Percentiles rank a stretch among this genome's conserved stretches.
These are phyloP conservation scores for Sparus aurata DNA, from an alignment of 2,797 vertebrate species.

Conservation along the genomic window DNA sequence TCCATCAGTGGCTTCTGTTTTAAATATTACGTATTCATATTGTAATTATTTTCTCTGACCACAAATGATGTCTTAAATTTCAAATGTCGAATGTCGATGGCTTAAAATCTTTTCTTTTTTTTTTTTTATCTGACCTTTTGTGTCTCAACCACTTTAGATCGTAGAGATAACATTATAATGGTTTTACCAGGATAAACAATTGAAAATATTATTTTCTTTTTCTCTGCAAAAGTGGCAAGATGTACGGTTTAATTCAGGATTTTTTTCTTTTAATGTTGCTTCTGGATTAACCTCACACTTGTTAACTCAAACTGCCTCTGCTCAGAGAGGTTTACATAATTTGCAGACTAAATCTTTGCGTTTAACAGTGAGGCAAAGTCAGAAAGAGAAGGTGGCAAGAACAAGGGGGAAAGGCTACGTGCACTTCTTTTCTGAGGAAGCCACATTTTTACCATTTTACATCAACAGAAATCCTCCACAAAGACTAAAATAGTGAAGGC, in stretches of 20 bases:
- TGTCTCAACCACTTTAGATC: neutral
- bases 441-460: slow-evolving; percentile 6
- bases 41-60: too few species aligned
- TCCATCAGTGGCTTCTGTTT: too few species aligned
- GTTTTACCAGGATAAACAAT: neutral
- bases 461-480: neutral
- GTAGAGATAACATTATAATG: neutral
- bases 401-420: slow-evolving; percentile 17
- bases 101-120: too few species aligned
- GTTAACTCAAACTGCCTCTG: neutral
- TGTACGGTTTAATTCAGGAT: neutral
- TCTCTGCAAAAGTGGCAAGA: neutral
- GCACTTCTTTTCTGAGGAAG: neutral
- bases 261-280: neutral
- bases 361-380: neutral
- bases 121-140: too few species aligned
- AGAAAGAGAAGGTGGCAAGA: neutral
- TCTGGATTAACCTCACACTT: slow-evolving; percentile 4
- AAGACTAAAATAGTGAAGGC: slow-evolving; percentile 4
- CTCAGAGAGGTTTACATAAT: neutral
- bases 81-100: too few species aligned
- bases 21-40: too few species aligned
- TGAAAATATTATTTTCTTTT: too few species aligned
- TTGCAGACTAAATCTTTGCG: too few species aligned
- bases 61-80: too few species aligned